phyloP scores from a whole-genome alignment of 2,797 vertebrate genomes.

The Onychomys arenicola region DNA sequence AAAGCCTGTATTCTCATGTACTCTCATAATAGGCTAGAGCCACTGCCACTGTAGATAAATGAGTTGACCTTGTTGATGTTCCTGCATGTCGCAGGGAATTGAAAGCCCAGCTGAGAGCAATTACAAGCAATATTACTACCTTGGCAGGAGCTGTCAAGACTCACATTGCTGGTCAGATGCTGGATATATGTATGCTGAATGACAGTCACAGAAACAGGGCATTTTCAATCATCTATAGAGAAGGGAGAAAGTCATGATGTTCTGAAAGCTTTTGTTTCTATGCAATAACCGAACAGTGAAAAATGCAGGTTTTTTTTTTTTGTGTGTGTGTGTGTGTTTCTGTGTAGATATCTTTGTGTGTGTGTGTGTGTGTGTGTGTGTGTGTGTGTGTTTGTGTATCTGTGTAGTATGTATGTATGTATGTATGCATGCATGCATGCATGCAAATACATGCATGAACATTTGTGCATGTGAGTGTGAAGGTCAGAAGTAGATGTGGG shows the following conservation, averaged over 20 bases:
- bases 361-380: background rate
- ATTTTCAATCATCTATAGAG: slow-evolving; percentile 45
- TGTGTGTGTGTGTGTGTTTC: no score
- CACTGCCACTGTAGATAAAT: slow-evolving; percentile 52
- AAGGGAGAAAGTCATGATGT: background rate
- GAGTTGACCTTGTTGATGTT: slow-evolving; percentile 60
- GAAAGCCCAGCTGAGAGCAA: slow-evolving; percentile 66
- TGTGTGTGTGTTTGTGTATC: no score
- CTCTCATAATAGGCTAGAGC: background rate
- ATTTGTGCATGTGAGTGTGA: background rate
- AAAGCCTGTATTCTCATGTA: slow-evolving; percentile 7
- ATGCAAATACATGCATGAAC: background rate
- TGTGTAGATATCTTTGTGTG: background rate
- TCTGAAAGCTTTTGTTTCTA: slow-evolving; percentile 40
- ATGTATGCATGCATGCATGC: no score
- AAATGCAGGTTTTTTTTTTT: no score
- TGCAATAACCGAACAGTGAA: background rate
- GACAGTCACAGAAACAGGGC: slow-evolving; percentile 15
- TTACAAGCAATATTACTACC: slow-evolving; percentile 64
- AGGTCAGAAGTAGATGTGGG: background rate
- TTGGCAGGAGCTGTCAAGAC: slow-evolving; percentile 59
- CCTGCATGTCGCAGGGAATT: slow-evolving; percentile 29
- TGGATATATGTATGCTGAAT: slow-evolving; percentile 43
- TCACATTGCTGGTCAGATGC: slow-evolving; percentile 2
- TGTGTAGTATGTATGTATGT: background rate